These are phyloP conservation scores for Troglohyphantes excavatus DNA, from an alignment of 2,888 invertebrate species.

Conservation along the genomic window DNA sequence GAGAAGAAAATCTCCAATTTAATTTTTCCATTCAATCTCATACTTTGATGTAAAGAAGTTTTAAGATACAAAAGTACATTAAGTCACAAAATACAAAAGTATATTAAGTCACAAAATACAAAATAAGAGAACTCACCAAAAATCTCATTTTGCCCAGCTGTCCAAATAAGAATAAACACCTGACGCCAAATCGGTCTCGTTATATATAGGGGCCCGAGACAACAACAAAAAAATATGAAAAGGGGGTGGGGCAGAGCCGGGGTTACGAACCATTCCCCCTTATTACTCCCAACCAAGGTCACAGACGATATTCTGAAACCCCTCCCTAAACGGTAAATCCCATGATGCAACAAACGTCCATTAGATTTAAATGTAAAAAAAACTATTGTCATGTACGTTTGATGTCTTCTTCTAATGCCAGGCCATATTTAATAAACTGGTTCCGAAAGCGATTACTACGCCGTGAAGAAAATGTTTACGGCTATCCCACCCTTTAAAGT, in stretches of 20 bases:
- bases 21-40: no score
- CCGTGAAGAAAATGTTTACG: no score
- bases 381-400: neutral
- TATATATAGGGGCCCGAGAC: slow-evolving; percentile 29
- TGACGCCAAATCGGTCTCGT: neutral
- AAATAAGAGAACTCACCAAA: slow-evolving; percentile 14
- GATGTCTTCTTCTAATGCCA: neutral
- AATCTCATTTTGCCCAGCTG: neutral
- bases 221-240: neutral
- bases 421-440: slow-evolving; percentile 6
- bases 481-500: no score
- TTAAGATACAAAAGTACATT: no score
- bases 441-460: slow-evolving; percentile 17
- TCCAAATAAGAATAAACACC: neutral
- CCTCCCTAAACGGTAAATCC: slow-evolving; percentile 36
- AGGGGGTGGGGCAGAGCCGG: neutral
- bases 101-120: no score
- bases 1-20: no score
- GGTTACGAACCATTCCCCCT: no score
- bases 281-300: slow-evolving; percentile 14
- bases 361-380: neutral
- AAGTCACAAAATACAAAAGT: no score
- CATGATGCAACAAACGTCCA: slow-evolving; percentile 30
- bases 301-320: slow-evolving; percentile 15
- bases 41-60: no score